Base-by-base conservation (phyloP, 2,113 vertebrate species). In the Echinops telfairi region DNA sequence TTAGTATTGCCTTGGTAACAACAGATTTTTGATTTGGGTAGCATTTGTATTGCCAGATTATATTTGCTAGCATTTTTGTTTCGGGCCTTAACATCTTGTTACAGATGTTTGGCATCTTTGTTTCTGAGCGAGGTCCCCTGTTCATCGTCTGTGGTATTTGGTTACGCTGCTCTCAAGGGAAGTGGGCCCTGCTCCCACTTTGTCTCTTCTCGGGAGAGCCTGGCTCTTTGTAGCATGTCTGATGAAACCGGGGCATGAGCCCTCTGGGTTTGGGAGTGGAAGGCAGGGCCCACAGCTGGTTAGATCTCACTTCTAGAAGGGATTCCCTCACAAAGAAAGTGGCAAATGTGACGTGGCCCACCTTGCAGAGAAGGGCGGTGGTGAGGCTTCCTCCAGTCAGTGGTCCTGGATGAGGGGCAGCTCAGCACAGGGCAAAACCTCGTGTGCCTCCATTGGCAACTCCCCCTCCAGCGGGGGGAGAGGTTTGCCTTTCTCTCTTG, bases 131-230 rank as follows among this genome's bases (percentile, higher is more conserved):
- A 88, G 77, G 58, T 38, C 90, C 29, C 10, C 12, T 66, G 17
- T 40, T 90, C 89, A 64, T 89, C 17, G 79, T 64, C 43, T 84
- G 73, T 19, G 66, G 62, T 73, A 3, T 29, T 47, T 38, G 25
- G 64, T 96, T 89, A 43, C 43, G 62, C 43, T 77, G 36, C 40
- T 87, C 16, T 10, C 3, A 2, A 27, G 73, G 60, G 2, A 2
- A 43, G 16, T 29, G 6, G 40, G 38, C 57, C 23, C 19, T 27
- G 33, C 25, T 91, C 75, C 40, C 43, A 36, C 6, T 81, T 82
- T 8, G 68, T 71, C 73, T 36, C 16, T 88, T 89, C 62, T 82
- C 33, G 71, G 33, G 57, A 94, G 70, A 90, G 57, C 60, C 81
- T 94, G 76, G 22, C 66, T 93, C 70, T 86, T 23, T 15, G 73